Evolutionary conservation across 1,140 invertebrate genomes (phyloP).

Genomic region (Cephus cinctus): DNA sequence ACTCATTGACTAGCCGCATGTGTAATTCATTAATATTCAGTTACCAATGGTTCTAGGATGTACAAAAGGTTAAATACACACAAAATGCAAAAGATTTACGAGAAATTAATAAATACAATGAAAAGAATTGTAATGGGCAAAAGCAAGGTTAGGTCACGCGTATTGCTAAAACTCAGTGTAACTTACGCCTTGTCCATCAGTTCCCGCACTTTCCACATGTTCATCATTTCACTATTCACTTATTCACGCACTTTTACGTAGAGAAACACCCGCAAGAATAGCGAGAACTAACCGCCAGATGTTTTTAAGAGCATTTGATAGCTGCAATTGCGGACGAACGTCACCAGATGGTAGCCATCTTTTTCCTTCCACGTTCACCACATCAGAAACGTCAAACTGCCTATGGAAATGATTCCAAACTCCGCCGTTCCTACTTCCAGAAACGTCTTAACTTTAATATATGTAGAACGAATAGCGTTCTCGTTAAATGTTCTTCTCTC

Average conservation of each 20-base stretch:
- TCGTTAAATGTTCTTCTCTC: no score
- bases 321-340: constrained; percentile 34
- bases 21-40: no score
- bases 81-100: constrained; percentile 32
- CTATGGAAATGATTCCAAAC: no score
- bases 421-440: no score
- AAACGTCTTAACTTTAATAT: no score
- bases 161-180: constrained; percentile 15
- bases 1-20: no score
- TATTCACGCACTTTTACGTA: constrained; percentile 3
- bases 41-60: no score
- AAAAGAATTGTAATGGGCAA: constrained; percentile 20
- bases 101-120: constrained; percentile 19
- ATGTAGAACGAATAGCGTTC: no score
- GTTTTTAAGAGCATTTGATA: constrained; percentile 40
- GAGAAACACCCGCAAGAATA: constrained; percentile 19
- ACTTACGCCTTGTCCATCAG: constrained; percentile 95
- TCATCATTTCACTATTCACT: constrained; percentile 56
- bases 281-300: constrained; percentile 30
- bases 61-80: constrained; percentile 9
- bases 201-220: constrained; percentile 93
- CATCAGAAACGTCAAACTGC: no score
- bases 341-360: constrained; percentile 50
- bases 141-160: constrained; percentile 31
- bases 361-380: constrained; percentile 41